Percentiles rank a stretch among this genome's conserved stretches.
These are phyloP conservation scores for Polyommatus iphigenia DNA, from an alignment of 2,888 invertebrate species.

Conservation along the genomic window DNA sequence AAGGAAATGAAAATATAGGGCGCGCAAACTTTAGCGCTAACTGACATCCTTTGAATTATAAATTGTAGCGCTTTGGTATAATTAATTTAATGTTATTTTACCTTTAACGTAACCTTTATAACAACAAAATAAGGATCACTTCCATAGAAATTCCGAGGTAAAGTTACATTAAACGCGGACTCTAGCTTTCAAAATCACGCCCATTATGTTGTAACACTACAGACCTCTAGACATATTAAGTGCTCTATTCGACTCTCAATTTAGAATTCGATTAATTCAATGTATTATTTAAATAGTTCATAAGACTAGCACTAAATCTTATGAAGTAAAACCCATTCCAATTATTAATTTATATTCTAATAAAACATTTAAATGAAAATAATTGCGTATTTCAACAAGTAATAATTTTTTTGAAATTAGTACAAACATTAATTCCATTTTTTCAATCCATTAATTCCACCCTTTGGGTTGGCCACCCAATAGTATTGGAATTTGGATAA, in stretches of 20 bases:
- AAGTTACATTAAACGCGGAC: background rate
- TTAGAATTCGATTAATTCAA: background rate
- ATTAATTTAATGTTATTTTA: background rate
- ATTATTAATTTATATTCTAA: no score
- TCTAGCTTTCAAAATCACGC: constrained; percentile 18
- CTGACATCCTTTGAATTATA: constrained; percentile 29
- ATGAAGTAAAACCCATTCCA: background rate
- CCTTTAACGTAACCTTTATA: background rate
- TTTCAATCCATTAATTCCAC: no score
- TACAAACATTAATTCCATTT: no score
- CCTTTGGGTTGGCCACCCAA: no score
- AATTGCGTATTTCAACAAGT: no score
- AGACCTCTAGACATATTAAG: background rate
- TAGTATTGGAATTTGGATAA: no score
- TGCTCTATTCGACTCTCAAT: background rate
- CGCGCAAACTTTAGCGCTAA: background rate
- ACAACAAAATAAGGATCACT: background rate
- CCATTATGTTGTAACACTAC: constrained; percentile 3
- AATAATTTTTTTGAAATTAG: no score
- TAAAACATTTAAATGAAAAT: no score
- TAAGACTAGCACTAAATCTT: background rate
- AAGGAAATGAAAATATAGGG: constrained; percentile 15
- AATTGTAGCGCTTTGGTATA: background rate
- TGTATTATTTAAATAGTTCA: background rate
- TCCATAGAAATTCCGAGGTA: background rate